phyloP scores from a whole-genome alignment of 2,888 invertebrate genomes.

The Rosalia funebris region DNA sequence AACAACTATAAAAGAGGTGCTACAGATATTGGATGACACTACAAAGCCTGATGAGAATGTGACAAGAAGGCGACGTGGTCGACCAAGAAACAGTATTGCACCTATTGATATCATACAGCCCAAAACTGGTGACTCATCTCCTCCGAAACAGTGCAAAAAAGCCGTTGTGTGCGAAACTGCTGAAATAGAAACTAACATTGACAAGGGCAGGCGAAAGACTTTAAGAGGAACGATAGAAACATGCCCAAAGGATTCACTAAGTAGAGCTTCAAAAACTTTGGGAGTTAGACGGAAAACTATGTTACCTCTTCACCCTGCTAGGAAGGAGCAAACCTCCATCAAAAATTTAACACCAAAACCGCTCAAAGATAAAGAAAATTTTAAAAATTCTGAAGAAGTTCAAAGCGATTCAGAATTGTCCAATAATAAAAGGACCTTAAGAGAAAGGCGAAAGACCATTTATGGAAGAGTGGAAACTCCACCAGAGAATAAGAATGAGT shows the following conservation, averaged over 20 bases:
- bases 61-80: conserved; percentile 15
- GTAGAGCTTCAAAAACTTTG: not conserved
- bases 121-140: not conserved
- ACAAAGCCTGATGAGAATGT: conserved; percentile 8
- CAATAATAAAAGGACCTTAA: not conserved
- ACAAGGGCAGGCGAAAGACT: not conserved
- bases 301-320: not conserved
- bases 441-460: not conserved
- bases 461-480: too few species aligned
- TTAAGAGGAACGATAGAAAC: not conserved
- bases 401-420: not conserved
- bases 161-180: too few species aligned
- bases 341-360: not conserved
- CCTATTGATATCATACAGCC: conserved; percentile 1
- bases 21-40: conserved; percentile 20
- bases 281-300: not conserved
- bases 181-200: not conserved
- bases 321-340: too few species aligned
- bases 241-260: not conserved
- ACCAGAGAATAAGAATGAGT: not conserved
- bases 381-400: not conserved
- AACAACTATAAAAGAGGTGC: conserved; percentile 19
- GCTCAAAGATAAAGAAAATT: not conserved
- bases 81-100: not conserved
- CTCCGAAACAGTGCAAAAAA: conserved; percentile 4